Conservation (phyloP, 2,797 vertebrate species). For the Siniperca obscura region DNA sequence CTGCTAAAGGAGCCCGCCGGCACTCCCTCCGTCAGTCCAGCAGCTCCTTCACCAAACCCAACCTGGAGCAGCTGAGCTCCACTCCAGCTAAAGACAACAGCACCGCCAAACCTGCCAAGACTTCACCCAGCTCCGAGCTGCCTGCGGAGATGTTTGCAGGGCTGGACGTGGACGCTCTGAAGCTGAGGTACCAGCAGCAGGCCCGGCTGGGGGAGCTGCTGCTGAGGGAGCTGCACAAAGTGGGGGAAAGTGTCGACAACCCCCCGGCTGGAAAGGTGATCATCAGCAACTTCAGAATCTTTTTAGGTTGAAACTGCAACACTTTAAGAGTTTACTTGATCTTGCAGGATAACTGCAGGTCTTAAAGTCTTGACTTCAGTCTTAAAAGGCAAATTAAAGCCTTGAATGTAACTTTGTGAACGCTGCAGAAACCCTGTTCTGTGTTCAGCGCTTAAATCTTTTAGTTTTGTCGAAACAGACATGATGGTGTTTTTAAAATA, state of each 20-base stretch:
- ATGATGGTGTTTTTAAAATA: no score
- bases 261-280: constrained; percentile 84
- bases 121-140: constrained; percentile 61
- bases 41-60: constrained; percentile 93
- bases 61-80: constrained; percentile 88
- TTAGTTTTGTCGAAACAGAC: no score
- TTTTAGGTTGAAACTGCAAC: neutral
- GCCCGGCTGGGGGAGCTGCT: constrained; percentile 87
- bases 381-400: no score
- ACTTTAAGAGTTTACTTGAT: neutral
- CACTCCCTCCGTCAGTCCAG: constrained; percentile 92
- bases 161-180: constrained; percentile 90
- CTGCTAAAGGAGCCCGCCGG: constrained; percentile 77
- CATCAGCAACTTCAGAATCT: neutral
- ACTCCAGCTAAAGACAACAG: constrained; percentile 83
- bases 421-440: no score
- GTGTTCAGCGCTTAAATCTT: no score
- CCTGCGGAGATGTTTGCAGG: constrained; percentile 88
- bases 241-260: constrained; percentile 61
- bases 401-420: no score
- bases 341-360: neutral
- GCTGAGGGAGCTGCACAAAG: constrained; percentile 76
- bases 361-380: no score
- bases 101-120: constrained; percentile 36
- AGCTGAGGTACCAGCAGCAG: constrained; percentile 85